phyloP scores from a whole-genome alignment of 2,113 vertebrate species.

The Vireo altiloquus region DNA sequence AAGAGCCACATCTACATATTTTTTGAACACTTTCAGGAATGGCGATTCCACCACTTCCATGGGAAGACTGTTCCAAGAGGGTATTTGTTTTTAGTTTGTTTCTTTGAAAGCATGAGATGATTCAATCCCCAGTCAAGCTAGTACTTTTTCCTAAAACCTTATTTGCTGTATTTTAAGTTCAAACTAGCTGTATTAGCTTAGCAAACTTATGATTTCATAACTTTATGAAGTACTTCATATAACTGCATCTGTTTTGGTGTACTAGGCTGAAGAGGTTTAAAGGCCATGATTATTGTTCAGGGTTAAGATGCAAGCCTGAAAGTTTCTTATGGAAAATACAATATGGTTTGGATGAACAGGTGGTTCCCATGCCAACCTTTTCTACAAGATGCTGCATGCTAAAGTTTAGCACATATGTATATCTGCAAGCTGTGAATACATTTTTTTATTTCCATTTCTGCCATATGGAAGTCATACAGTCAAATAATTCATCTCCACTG shows the following conservation, averaged over 20 bases:
- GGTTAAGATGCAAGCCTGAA: not conserved
- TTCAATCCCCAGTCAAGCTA: not conserved
- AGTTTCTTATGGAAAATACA: not conserved
- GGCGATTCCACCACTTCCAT: not conserved
- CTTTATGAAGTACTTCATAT: not conserved
- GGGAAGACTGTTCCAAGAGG: not conserved
- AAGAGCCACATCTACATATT: not conserved
- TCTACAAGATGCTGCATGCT: not conserved
- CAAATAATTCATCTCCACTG: not conserved
- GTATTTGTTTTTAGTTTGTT: not conserved
- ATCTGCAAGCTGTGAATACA: not conserved
- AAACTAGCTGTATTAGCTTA: not conserved
- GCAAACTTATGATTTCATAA: not conserved
- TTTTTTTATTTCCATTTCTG: not conserved
- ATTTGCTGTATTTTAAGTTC: not conserved
- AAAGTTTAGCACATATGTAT: not conserved
- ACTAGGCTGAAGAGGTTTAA: not conserved
- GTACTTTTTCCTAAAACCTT: not conserved
- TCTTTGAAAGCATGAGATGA: not conserved
- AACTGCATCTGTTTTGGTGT: not conserved
- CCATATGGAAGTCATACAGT: not conserved
- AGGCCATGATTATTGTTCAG: not conserved
- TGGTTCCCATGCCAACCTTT: not conserved
- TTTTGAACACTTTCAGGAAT: not conserved
- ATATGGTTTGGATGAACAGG: not conserved